phyloP scores from a whole-genome alignment of 2,113 vertebrate species.

The Cettia cetti region DNA sequence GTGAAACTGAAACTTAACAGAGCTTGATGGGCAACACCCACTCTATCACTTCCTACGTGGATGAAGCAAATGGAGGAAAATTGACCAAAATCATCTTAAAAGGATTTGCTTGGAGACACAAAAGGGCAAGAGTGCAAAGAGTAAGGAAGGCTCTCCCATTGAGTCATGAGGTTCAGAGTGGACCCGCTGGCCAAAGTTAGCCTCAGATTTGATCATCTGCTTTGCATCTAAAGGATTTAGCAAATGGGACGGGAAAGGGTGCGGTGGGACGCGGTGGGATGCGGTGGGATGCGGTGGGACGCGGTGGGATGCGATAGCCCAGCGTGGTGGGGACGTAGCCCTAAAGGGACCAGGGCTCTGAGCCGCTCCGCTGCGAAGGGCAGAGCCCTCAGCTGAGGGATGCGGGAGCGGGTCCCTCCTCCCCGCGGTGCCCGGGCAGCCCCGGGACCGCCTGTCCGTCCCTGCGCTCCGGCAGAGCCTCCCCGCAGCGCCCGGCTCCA shows the following conservation, averaged over 20 bases:
- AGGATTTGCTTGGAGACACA: neutral
- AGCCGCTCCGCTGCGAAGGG: neutral
- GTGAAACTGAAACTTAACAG: neutral
- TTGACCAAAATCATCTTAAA: neutral
- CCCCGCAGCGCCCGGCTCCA: neutral
- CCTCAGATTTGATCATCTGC: neutral
- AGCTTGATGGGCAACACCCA: neutral
- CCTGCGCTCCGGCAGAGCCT: neutral
- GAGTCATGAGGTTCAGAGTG: neutral
- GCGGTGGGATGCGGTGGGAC: neutral
- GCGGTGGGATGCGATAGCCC: too few relatives aligned
- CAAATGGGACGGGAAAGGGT: neutral
- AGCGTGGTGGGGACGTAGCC: fast-evolving
- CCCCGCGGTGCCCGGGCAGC: neutral
- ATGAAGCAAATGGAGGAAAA: neutral
- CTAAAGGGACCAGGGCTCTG: too few relatives aligned
- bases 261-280: neutral
- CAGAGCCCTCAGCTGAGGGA: neutral
- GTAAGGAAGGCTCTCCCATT: neutral
- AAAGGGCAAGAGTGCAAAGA: neutral
- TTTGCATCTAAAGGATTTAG: neutral
- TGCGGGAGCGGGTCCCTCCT: neutral
- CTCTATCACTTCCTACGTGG: fast-evolving
- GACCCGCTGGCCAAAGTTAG: neutral
- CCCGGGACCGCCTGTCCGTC: fast-evolving